Evolutionary conservation across 1,140 invertebrate genomes (phyloP).

Genomic region (Drosophila leontia): DNA sequence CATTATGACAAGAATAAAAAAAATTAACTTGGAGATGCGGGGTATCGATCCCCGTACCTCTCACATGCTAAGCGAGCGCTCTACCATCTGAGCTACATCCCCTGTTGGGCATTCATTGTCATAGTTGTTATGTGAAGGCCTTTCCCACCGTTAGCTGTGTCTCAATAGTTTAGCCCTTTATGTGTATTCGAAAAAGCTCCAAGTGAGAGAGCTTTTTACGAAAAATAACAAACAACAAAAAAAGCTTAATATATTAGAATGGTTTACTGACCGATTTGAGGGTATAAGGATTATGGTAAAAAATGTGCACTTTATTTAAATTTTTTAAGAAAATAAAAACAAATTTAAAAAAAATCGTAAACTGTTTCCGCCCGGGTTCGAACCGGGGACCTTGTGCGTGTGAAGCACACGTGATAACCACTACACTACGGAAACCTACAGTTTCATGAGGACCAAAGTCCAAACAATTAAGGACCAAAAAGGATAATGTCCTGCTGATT

Average conservation of each 20-base stretch:
- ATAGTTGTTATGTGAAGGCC: background rate
- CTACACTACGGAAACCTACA: slow-evolving; percentile 70
- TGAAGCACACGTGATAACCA: slow-evolving; percentile 89
- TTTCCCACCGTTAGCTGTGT: background rate
- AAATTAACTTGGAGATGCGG: slow-evolving; percentile 82
- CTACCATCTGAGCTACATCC: slow-evolving; percentile 88
- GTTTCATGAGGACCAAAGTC: rapidly evolving
- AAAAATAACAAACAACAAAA: background rate
- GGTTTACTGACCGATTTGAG: background rate
- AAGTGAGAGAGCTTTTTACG: slow-evolving; percentile 31
- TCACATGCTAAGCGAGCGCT: slow-evolving; percentile 94
- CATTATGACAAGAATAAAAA: background rate
- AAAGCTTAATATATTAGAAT: background rate
- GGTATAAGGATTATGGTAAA: background rate
- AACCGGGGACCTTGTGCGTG: slow-evolving; percentile 89
- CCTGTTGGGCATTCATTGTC: rapidly evolving
- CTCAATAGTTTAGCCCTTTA: background rate
- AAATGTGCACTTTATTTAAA: no score
- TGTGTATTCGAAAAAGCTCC: background rate
- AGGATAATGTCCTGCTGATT: background rate
- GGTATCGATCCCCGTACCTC: slow-evolving; percentile 92
- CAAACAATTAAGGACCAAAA: background rate
- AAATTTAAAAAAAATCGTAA: no score
- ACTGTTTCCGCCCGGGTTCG: slow-evolving; percentile 88
- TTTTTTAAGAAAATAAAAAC: no score